A percentile compares a stretch with the other conserved stretches of the same genome.
These are phyloP conservation scores for Drosophila arizonae DNA, from an alignment of 1,140 invertebrate species.

Conservation along the genomic window DNA sequence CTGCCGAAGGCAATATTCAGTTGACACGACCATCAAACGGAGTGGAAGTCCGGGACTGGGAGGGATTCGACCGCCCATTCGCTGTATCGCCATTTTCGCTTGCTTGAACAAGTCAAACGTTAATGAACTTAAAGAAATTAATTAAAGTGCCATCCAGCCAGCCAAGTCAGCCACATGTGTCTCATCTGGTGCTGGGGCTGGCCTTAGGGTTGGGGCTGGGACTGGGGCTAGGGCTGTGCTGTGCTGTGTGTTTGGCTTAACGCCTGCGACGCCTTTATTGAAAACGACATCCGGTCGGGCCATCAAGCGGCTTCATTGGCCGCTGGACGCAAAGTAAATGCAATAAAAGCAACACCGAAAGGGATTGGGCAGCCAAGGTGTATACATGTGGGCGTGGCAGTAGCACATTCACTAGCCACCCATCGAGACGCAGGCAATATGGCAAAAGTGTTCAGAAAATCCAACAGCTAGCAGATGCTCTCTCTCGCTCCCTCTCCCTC, in stretches of 20 bases:
- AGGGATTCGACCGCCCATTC: slow-evolving; percentile 48
- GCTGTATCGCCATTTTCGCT: slow-evolving; percentile 49
- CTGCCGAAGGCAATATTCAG: slow-evolving; percentile 38
- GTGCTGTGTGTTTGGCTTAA: slow-evolving; percentile 46
- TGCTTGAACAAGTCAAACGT: slow-evolving; percentile 72
- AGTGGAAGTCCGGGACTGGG: background rate
- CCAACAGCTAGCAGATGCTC: slow-evolving; percentile 3
- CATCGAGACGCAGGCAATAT: slow-evolving; percentile 4
- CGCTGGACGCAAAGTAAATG: slow-evolving; percentile 53
- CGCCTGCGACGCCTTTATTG: slow-evolving; percentile 69
- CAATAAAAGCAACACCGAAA: slow-evolving; percentile 67
- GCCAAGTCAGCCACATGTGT: slow-evolving; percentile 34
- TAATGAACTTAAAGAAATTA: slow-evolving; percentile 81
- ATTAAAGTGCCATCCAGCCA: slow-evolving; percentile 59
- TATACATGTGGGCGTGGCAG: background rate
- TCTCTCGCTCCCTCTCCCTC: background rate
- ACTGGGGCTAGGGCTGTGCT: background rate
- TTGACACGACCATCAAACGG: slow-evolving; percentile 68
- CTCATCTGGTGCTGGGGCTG: slow-evolving; percentile 7
- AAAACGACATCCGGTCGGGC: slow-evolving; percentile 68
- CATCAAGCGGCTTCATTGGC: slow-evolving; percentile 53
- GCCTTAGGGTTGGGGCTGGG: background rate
- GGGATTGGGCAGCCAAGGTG: slow-evolving; percentile 30
- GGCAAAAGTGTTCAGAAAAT: background rate
- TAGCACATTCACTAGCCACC: background rate